Evolutionary conservation across 2,797 vertebrate species (phyloP), one percentile per base, ranked within the genome.

Genomic region (Serranus cabrilla): DNA sequence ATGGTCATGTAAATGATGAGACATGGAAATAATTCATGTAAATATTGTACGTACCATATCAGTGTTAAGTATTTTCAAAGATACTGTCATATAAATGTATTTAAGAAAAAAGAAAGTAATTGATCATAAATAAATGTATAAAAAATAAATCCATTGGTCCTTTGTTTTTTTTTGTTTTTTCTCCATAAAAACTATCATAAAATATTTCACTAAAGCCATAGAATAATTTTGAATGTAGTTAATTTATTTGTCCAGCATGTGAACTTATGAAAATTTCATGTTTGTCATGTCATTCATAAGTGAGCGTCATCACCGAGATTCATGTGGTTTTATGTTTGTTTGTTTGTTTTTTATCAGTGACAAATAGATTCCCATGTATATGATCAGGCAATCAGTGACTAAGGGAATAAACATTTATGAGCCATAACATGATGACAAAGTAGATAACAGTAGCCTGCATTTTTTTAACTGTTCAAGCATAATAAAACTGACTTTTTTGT

Each of bases 21-120:
- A 54, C 37, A 16, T 7, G 17, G 18, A 18, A 45, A 45, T 45
- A 9, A 17, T 17, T 34, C 64, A 23, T 46, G 34, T 61, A 13
- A 73, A 58, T 61, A 21, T 5, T 70, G 14, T 47, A 51, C 23
- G 3, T 74, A 7, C n/a, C 12, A 49, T 47, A 23, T 66, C 58
- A 76, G 31, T 76, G 27, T 82, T 82, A 55, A 34, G 72, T 80
- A 54, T 71, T 49, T 17, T 62, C 11, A 31, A 11, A 39, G 11
- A 25, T 67, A 58, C 17, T 52, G 1, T 70, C 43, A 37, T 55
- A 68, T 6, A 52, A 51, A 67, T 86, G 56, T 88, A 85, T 87
- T 87, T 84, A 83, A 80, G 76, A 2, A 55, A 1, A 54, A 60
- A 34, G 1, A 52, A 45, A 11, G 14, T 25, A 47, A 76, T 39